A percentile compares a stretch with the other conserved stretches of the same genome.
phyloP scores from a whole-genome alignment of 2,888 invertebrate genomes.

The Fragum whitleyi region DNA sequence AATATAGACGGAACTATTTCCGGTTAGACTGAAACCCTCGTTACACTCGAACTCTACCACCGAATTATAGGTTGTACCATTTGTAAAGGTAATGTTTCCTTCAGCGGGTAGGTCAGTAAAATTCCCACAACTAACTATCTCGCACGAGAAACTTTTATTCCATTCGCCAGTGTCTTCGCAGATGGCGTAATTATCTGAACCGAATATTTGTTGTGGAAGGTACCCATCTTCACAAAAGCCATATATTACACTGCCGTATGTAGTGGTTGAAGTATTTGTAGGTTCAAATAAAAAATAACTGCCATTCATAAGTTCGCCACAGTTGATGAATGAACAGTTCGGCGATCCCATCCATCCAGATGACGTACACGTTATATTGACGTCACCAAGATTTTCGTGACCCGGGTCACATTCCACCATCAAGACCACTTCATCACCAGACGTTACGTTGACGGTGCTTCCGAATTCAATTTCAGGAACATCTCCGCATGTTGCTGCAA shows the following conservation, averaged over 20 bases:
- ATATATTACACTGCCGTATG: not conserved
- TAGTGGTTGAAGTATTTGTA: not conserved
- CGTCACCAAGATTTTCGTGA: not conserved
- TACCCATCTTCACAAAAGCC: constrained; percentile 4
- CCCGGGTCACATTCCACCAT: constrained; percentile 5
- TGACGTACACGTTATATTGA: constrained; percentile 7
- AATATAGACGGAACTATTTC: not conserved
- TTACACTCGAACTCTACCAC: constrained; percentile 20
- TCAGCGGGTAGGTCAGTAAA: not conserved
- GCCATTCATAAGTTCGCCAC: not conserved
- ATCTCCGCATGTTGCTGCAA: not conserved
- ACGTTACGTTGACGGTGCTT: not conserved
- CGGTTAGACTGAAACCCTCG: constrained; percentile 1
- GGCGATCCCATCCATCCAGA: not conserved
- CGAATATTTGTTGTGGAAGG: constrained; percentile 6
- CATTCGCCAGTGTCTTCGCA: constrained; percentile 2
- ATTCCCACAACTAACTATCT: constrained; percentile 6
- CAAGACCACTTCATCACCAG: not conserved
- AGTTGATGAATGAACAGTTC: not conserved
- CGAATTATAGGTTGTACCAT: not conserved
- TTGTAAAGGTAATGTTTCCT: not conserved
- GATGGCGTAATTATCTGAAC: not conserved
- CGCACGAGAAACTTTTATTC: constrained; percentile 11
- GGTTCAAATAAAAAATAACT: not conserved
- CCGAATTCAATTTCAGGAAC: not conserved